A percentile compares a stretch with the other conserved stretches of the same genome.
Evolutionary conservation across 2,888 invertebrate genomes (phyloP).

Genomic region (Cantharis rustica): DNA sequence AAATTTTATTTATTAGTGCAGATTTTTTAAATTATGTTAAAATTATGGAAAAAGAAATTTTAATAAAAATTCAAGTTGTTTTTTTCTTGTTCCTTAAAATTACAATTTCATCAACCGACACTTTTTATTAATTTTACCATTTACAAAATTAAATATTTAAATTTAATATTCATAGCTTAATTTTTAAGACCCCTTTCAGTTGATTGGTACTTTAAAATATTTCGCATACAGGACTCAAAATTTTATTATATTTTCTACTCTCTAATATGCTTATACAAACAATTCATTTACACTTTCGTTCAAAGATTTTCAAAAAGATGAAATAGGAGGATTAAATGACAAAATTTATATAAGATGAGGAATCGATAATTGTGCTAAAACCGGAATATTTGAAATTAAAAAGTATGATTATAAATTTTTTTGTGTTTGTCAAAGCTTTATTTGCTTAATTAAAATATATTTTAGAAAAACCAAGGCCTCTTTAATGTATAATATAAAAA

Average conservation of each 20-base stretch:
- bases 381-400: background rate
- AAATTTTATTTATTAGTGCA: background rate
- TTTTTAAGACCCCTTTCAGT: background rate
- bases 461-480: background rate
- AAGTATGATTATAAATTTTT: background rate
- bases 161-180: background rate
- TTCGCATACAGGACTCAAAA: background rate
- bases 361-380: background rate
- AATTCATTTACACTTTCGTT: background rate
- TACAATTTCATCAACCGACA: background rate
- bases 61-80: background rate
- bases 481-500: too few species aligned
- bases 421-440: background rate
- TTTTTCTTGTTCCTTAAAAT: background rate
- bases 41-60: background rate
- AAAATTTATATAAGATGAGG: background rate
- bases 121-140: background rate
- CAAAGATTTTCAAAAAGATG: background rate
- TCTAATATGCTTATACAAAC: background rate
- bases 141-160: background rate
- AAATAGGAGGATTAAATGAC: background rate
- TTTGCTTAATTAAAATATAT: background rate
- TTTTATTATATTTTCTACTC: background rate
- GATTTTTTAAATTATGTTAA: background rate
- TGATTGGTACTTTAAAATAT: background rate